Conservation (phyloP, 2,113 vertebrate species). For the Eptatretus burgeri region DNA sequence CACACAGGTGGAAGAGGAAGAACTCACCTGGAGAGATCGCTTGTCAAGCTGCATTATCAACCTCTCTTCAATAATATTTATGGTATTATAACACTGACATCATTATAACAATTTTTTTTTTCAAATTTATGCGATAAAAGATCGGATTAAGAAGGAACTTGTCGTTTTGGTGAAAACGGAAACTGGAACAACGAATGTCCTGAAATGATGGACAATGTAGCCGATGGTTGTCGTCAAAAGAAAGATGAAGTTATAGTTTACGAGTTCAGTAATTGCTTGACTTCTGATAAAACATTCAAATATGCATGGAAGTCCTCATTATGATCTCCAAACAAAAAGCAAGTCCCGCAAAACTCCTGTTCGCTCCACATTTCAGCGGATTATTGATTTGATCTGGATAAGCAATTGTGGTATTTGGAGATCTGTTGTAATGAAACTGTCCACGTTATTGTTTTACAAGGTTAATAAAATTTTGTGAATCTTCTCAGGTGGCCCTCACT, state of each 20-base stretch:
- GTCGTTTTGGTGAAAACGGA: background rate
- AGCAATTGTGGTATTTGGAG: background rate
- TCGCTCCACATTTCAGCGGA: background rate
- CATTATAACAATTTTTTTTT: slow-evolving; percentile 11
- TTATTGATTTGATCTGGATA: background rate
- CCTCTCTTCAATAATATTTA: slow-evolving; percentile 48
- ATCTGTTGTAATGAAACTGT: too few relatives aligned
- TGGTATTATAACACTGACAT: slow-evolving; percentile 28
- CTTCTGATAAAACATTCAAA: too few relatives aligned
- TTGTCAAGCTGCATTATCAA: slow-evolving; percentile 54
- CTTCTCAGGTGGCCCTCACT: slow-evolving; percentile 35
- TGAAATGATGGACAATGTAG: too few relatives aligned
- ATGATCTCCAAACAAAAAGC: too few relatives aligned
- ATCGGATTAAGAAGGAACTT: slow-evolving; percentile 8
- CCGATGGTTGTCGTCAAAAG: too few relatives aligned
- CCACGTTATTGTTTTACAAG: slow-evolving; percentile 4
- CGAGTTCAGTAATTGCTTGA: too few relatives aligned
- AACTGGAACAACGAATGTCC: too few relatives aligned
- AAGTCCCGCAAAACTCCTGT: background rate
- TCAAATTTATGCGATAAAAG: slow-evolving; percentile 9
- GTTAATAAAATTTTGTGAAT: background rate
- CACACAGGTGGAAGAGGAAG: slow-evolving; percentile 29
- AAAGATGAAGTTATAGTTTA: too few relatives aligned
- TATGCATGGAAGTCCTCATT: too few relatives aligned
- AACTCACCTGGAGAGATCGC: slow-evolving; percentile 52